Evolutionary conservation across 2,888 invertebrate genomes (phyloP), one percentile per base, ranked within the genome.

Genomic region (Agriopis marginaria): DNA sequence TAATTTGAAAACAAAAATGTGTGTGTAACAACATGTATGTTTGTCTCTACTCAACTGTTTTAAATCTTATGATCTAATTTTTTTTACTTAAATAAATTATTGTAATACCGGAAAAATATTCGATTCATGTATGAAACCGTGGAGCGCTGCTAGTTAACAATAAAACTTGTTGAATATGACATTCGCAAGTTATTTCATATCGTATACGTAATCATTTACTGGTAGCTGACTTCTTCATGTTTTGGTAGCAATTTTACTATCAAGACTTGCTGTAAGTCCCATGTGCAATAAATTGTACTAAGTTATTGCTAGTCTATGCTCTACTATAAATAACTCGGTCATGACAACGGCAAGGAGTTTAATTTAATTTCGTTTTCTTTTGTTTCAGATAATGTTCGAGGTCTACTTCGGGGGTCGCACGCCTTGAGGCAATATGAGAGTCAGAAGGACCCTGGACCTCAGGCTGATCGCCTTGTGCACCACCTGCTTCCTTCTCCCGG

Each of bases 391-490:
- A 91, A 92, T 92, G 91, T 70, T 83, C 72, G 81, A 80, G 77
- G 80, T 82, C 76, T 85, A 77, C 78, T 77, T 71, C 74, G 79
- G 79, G 77, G 70, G 75, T 76, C 83, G 77, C 78, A 83, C 87
- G 91, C 87, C 89, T 87, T 92, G 83, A 92, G 85, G 87, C 90
- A 91, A 86, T 78, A 93, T 93, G 93, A 88, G 82, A 87, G 81
- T 92, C 78, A 86, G 85, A 80, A 81, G 85, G 78, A 79, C 82
- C 78, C 82, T 93, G 72, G 89, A 93, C 79, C 85, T 89, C 81
- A 88, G 93, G 89, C 91, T 93, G 66, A 81, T 94, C 66, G 93
- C 91, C 83, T 84, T 94, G 73, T 93, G 90, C 86, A 93, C 92
- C 63, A 92, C 92, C 69, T 93, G 90, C 78, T 79, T 93, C 64